Conservation (phyloP, 2,113 vertebrate genomes). For the Brachypteracias leptosomus region DNA sequence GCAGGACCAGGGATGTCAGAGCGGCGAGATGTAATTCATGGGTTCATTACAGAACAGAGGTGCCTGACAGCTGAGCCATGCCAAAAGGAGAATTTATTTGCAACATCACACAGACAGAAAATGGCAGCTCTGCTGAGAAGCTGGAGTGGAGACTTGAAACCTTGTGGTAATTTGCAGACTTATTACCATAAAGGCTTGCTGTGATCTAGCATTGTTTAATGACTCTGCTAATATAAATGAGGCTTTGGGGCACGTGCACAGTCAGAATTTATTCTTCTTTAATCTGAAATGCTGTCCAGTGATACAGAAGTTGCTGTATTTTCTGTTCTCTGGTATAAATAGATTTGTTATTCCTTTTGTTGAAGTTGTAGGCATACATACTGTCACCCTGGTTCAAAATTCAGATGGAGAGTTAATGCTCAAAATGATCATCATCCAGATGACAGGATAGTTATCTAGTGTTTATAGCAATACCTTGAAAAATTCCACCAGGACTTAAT, state of each 20-base stretch:
- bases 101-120: constrained; percentile 65
- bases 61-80: constrained; percentile 82
- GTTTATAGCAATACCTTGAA: constrained; percentile 49
- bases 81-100: constrained; percentile 78
- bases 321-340: neutral
- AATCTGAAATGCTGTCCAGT: neutral
- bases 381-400: neutral
- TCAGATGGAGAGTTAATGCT: neutral
- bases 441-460: constrained; percentile 43
- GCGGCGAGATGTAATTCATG: constrained; percentile 79
- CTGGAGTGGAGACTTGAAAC: constrained; percentile 10
- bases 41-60: constrained; percentile 80
- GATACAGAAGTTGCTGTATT: neutral
- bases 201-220: neutral
- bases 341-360: neutral
- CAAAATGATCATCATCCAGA: constrained; percentile 1
- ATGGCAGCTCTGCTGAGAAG: constrained; percentile 69
- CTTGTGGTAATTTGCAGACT: neutral
- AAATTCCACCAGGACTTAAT: constrained; percentile 74
- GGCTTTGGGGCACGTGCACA: neutral
- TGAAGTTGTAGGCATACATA: neutral
- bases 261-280: neutral
- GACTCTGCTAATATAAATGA: neutral
- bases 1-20: constrained; percentile 79
- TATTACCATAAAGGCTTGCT: constrained; percentile 29